Percentiles rank a stretch among this genome's conserved stretches.
Conservation (phyloP, 1,140 invertebrate species). For the Megathymus violae region DNA sequence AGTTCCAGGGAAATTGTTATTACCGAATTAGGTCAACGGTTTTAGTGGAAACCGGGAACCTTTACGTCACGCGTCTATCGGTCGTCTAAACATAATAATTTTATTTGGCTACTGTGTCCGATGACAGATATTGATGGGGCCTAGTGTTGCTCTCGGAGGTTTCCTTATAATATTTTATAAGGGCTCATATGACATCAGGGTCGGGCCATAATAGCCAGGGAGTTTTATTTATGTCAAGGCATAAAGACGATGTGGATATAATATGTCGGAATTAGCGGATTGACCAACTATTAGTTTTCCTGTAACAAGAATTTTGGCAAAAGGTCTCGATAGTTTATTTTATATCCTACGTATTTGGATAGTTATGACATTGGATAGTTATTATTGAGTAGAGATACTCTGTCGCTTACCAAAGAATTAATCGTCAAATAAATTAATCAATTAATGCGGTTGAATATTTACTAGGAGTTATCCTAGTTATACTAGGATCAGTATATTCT, state of each 20-base stretch:
- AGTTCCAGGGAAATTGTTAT: slow-evolving; percentile 43
- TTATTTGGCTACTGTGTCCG: slow-evolving; percentile 71
- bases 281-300: slow-evolving; percentile 15
- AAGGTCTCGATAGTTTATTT: background rate
- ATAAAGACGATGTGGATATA: slow-evolving; percentile 57
- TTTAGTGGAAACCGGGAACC: slow-evolving; percentile 58
- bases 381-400: too few species aligned
- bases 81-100: slow-evolving; percentile 66
- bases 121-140: slow-evolving; percentile 76
- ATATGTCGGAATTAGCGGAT: slow-evolving; percentile 46
- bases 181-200: slow-evolving; percentile 46
- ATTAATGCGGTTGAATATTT: too few species aligned
- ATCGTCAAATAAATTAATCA: too few species aligned
- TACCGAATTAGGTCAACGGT: slow-evolving; percentile 66
- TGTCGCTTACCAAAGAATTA: too few species aligned
- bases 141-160: slow-evolving; percentile 47
- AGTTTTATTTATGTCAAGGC: slow-evolving; percentile 68
- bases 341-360: too few species aligned
- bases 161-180: slow-evolving; percentile 59
- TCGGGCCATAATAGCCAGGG: slow-evolving; percentile 54
- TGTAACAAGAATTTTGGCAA: background rate
- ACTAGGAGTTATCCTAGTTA: too few species aligned
- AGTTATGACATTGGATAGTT: too few species aligned
- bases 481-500: too few species aligned
- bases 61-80: slow-evolving; percentile 50